A percentile compares a stretch with the other conserved stretches of the same genome.
Evolutionary conservation across 1,140 invertebrate species (phyloP).

Genomic region (Penaeus vannamei): DNA sequence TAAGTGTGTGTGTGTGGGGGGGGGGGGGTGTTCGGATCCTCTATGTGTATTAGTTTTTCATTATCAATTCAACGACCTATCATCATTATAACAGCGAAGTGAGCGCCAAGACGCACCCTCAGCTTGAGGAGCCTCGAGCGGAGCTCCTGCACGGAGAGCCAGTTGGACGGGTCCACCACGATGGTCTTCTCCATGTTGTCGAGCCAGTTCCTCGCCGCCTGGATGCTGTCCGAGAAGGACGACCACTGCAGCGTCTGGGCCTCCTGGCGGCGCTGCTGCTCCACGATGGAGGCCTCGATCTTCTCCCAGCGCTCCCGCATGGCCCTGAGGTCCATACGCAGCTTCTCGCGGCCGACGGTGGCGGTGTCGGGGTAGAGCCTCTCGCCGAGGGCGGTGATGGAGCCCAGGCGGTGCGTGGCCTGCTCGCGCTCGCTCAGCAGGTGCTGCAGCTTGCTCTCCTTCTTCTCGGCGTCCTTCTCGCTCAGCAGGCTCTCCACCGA

Average conservation of each 20-base stretch:
- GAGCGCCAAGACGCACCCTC: slow-evolving; percentile 75
- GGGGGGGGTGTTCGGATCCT: too few species aligned
- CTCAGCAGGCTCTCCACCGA: slow-evolving; percentile 76
- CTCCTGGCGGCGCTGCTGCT: slow-evolving; percentile 78
- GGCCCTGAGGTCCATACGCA: slow-evolving; percentile 85
- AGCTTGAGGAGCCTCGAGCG: slow-evolving; percentile 88
- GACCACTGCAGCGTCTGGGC: slow-evolving; percentile 87
- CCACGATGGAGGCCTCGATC: slow-evolving; percentile 71
- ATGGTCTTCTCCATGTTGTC: slow-evolving; percentile 87
- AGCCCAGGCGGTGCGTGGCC: slow-evolving; percentile 82
- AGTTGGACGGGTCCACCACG: slow-evolving; percentile 81
- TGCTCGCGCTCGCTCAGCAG: slow-evolving; percentile 87
- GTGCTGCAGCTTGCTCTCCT: slow-evolving; percentile 81
- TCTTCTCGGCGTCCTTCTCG: slow-evolving; percentile 73
- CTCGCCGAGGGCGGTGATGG: slow-evolving; percentile 84
- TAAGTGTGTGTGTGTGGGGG: too few species aligned
- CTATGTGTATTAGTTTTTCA: too few species aligned
- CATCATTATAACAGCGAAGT: too few species aligned
- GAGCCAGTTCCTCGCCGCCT: slow-evolving; percentile 88
- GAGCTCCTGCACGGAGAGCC: slow-evolving; percentile 86
- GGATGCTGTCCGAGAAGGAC: slow-evolving; percentile 87
- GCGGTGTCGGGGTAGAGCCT: slow-evolving; percentile 92
- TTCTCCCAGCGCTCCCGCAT: slow-evolving; percentile 75
- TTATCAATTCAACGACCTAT: too few species aligned
- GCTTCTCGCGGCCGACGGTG: slow-evolving; percentile 87